Base-by-base conservation (phyloP, 2,888 invertebrate genomes). In the Mamestra brassicae region DNA sequence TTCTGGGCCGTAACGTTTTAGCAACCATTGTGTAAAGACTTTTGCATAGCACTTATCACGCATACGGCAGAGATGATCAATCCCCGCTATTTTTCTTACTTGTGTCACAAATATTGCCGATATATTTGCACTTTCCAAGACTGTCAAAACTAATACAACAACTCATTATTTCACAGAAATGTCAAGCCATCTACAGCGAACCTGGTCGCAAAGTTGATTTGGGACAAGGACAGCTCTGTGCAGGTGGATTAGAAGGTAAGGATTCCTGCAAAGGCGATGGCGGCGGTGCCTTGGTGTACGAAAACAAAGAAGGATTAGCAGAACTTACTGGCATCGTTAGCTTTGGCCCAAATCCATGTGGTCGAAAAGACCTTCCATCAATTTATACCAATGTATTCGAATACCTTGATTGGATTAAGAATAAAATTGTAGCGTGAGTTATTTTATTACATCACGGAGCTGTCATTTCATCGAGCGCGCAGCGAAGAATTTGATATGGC, bases 321-420 rank as follows among this genome's bases (percentile, higher is more conserved):
- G 80, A 75, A 60, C 52, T 75, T 15, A 11, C 0, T 34, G 74
- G 74, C 11, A 60, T 52, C 15, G 80, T 79, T 13, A 76, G 75
- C 55, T 71, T 79, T n/a, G 74, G 74, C 26, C 11, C 26, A 1
- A 0, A 0, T 26, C 71, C 71, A 11, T 64, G 47, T 47, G 63
- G 47, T 17, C 63, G 6, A 64, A 47, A 34, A 17, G 47, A 45
- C 11, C 0, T 60, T 7, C 74, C 74, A n/a, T 79, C 74, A 34
- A 26, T 75, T 11, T 75, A 79, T 8, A 79, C 75, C 36, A 79
- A 80, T 71, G 73, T 75, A 0, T 75, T 34, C 45, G 80, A 47
- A 47, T 38, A 75, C 2, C 26, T 79, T 71, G 79, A 76, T 55
- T 76, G 76, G 76, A 76, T 76, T 62, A 76, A 71, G 55, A 36